Evolutionary conservation across 2,797 vertebrate species (phyloP).

Genomic region (Sebastes minor): DNA sequence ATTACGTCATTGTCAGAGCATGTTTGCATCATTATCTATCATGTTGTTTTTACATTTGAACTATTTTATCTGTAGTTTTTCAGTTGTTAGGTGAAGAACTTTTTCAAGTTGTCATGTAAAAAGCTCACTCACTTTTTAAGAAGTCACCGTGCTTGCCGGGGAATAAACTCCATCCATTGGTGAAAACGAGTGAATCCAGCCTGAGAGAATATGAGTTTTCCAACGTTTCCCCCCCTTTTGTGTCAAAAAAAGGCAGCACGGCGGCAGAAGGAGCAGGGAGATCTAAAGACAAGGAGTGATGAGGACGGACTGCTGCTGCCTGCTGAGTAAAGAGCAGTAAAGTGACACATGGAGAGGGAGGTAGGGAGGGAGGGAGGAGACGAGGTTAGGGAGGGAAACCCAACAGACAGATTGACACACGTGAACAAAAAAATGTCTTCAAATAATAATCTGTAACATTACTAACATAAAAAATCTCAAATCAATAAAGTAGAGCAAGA

Average conservation of each 20-base stretch:
- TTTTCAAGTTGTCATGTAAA: conserved; percentile 2
- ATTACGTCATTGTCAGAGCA: background rate
- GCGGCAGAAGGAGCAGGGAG: conserved; percentile 3
- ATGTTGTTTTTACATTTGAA: background rate
- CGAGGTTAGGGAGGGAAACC: conserved; percentile 39
- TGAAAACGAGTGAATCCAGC: conserved; percentile 94
- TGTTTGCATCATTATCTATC: background rate
- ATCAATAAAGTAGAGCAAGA: background rate
- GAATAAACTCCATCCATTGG: conserved; percentile 92
- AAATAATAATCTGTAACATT: background rate
- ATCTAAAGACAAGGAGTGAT: conserved; percentile 36
- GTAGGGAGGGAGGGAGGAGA: background rate
- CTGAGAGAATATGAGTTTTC: conserved; percentile 46
- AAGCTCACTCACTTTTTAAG: conserved; percentile 90
- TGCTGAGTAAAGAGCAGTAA: conserved; percentile 47
- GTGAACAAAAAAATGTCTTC: background rate
- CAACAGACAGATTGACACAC: conserved; percentile 13
- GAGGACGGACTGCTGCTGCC: conserved; percentile 57
- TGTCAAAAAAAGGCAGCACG: background rate
- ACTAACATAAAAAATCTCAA: background rate
- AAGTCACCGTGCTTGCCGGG: conserved; percentile 86
- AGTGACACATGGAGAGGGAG: conserved; percentile 53
- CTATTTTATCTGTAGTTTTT: background rate
- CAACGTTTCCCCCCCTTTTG: background rate
- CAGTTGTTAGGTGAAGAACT: background rate